Base-by-base conservation (phyloP, 1,140 invertebrate genomes). In the Anastrepha obliqua region DNA sequence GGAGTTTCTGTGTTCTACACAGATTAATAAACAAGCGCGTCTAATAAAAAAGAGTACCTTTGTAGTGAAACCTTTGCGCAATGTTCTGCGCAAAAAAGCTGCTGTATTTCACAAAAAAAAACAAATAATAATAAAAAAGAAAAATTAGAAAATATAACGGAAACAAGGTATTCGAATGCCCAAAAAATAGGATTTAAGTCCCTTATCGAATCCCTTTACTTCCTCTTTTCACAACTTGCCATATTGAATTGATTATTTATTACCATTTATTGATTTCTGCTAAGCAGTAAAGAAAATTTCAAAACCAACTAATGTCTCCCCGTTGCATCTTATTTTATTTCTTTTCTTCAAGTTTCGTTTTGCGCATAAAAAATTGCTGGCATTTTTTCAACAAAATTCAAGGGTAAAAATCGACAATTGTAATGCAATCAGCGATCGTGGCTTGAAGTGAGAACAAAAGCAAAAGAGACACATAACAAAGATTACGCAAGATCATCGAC, bases 401-500 rank as follows among this genome's bases (percentile, higher is more conserved):
- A 91, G 91, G 91, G 91, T 91, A 91, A 91, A 91, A 91, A 90
- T 90, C 89, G 91, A 91, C 90, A 91, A 92, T 91, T 91, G 88
- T 90, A 81, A 81, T 20, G n/a, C 74, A 81, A 55, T 81, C 74
- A 81, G 20, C 47, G 74, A 81, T 81, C 74, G 74, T 51, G 74
- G 6, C 20, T 29, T 47, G 74, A 81, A 55, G 47, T 4, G 47
- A 55, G 74, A 55, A 81, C 74, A 81, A 81, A 55, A 55, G 47
- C n/a, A 13, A 6, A 55, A 42, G 74, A 81, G 74, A 81, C 74
- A 81, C 47, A 81, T 11, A 55, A 42, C 44, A 81, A 87, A 89
- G 89, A 92, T 92, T 92, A 92, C 88, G 88, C 59, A 90, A 90
- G 91, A 92, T 92, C 91, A 91, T 92, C 89, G 89, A 91, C 91